Conservation (phyloP, 2,888 invertebrate species). For the Drosophila maculinotata region DNA sequence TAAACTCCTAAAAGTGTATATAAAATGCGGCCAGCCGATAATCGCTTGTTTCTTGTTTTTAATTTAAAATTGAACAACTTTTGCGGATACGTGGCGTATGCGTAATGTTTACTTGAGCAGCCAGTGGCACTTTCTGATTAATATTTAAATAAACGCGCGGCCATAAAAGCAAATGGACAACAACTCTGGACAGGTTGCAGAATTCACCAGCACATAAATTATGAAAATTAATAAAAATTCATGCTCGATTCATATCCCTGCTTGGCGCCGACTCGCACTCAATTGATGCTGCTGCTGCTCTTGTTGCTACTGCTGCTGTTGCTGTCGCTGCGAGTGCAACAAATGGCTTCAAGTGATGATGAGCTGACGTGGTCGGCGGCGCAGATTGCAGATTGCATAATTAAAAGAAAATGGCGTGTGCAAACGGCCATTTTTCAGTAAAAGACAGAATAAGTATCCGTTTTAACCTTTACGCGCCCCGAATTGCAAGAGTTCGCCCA, state of each 20-base stretch:
- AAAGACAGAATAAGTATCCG: slow-evolving; percentile 21
- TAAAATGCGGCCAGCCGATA: background rate
- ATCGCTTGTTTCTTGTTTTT: slow-evolving; percentile 10
- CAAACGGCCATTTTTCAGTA: slow-evolving; percentile 38
- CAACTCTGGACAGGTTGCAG: slow-evolving; percentile 25
- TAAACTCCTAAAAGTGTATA: background rate
- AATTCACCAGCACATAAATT: slow-evolving; percentile 66
- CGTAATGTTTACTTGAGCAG: slow-evolving; percentile 58
- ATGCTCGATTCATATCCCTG: slow-evolving; percentile 29
- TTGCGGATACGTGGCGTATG: slow-evolving; percentile 44
- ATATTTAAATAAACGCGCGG: slow-evolving; percentile 73
- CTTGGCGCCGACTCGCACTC: background rate
- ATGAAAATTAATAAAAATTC: slow-evolving; percentile 80
- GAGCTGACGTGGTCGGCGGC: slow-evolving; percentile 57
- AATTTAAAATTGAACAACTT: slow-evolving; percentile 66
- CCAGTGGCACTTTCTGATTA: slow-evolving; percentile 72
- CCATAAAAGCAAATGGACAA: slow-evolving; percentile 69
- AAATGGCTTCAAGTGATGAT: slow-evolving; percentile 62
- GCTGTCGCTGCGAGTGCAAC: slow-evolving; percentile 39
- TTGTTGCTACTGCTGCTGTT: background rate
- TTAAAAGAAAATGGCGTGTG: slow-evolving; percentile 61
- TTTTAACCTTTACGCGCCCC: slow-evolving; percentile 30
- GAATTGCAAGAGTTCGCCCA: slow-evolving; percentile 14
- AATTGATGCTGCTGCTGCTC: background rate
- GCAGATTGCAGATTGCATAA: slow-evolving; percentile 66